These are phyloP conservation scores for Rhyzopertha dominica DNA, from an alignment of 1,140 invertebrate species.

Conservation along the genomic window DNA sequence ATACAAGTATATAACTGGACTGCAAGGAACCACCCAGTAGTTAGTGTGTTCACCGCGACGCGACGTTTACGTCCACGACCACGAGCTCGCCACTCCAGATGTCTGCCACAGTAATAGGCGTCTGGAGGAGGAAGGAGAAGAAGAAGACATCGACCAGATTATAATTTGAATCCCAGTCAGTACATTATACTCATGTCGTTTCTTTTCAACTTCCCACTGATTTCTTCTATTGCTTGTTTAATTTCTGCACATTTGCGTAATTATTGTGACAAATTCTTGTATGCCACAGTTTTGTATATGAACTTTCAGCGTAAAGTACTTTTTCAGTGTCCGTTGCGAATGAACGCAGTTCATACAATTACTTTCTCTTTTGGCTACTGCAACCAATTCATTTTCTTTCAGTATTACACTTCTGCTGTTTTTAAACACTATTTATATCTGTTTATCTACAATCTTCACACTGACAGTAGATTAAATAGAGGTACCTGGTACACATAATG, in stretches of 20 bases:
- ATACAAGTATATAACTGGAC: too few species aligned
- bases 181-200: neutral
- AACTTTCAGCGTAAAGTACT: neutral
- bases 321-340: neutral
- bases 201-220: neutral
- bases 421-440: neutral
- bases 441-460: neutral
- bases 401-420: neutral
- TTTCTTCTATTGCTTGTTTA: neutral
- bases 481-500: slow-evolving; percentile 1
- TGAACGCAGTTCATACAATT: neutral
- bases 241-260: slow-evolving; percentile 4
- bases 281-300: slow-evolving; percentile 19
- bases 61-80: too few species aligned
- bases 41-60: too few species aligned
- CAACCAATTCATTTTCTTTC: slow-evolving; percentile 1
- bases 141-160: too few species aligned
- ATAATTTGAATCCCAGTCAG: too few species aligned
- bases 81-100: too few species aligned
- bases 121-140: too few species aligned
- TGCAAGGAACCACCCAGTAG: too few species aligned
- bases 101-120: slow-evolving; percentile 27
- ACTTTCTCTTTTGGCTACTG: neutral
- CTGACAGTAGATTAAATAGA: neutral
- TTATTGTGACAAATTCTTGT: slow-evolving; percentile 20